A percentile compares a stretch with the other conserved stretches of the same genome.
These are phyloP conservation scores for Strigamia crassipes DNA, from an alignment of 2,888 invertebrate genomes.

Conservation along the genomic window DNA sequence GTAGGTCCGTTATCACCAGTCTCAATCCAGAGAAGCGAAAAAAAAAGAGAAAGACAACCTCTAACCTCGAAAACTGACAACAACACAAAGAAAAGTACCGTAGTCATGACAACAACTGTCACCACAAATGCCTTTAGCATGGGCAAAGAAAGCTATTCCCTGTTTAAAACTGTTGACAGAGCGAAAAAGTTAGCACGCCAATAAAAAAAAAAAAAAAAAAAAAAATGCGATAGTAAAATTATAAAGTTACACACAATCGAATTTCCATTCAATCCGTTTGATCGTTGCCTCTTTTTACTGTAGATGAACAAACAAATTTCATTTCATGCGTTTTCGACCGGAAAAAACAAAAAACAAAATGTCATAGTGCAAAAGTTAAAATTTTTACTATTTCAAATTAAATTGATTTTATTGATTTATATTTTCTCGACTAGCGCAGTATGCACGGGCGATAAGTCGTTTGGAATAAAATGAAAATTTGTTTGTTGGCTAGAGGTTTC, in stretches of 20 bases:
- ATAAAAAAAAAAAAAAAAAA: background rate
- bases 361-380: too few relatives aligned
- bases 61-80: background rate
- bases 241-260: background rate
- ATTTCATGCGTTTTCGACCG: too few relatives aligned
- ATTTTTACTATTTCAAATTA: too few relatives aligned
- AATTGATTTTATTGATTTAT: too few relatives aligned
- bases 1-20: background rate
- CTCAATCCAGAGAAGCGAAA: background rate
- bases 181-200: background rate
- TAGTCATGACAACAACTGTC: slow-evolving; percentile 41
- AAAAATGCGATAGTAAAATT: background rate
- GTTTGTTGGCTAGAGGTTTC: too few relatives aligned
- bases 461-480: background rate
- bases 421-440: too few relatives aligned
- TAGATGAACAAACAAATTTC: too few relatives aligned
- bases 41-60: background rate
- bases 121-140: slow-evolving; percentile 13
- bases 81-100: slow-evolving; percentile 44
- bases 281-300: too few relatives aligned
- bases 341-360: background rate
- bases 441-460: too few relatives aligned
- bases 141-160: background rate
- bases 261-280: background rate
- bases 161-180: slow-evolving; percentile 4